A percentile compares a stretch with the other conserved stretches of the same genome.
Evolutionary conservation across 2,797 vertebrate species (phyloP).

Genomic region (Poecile montanus): DNA sequence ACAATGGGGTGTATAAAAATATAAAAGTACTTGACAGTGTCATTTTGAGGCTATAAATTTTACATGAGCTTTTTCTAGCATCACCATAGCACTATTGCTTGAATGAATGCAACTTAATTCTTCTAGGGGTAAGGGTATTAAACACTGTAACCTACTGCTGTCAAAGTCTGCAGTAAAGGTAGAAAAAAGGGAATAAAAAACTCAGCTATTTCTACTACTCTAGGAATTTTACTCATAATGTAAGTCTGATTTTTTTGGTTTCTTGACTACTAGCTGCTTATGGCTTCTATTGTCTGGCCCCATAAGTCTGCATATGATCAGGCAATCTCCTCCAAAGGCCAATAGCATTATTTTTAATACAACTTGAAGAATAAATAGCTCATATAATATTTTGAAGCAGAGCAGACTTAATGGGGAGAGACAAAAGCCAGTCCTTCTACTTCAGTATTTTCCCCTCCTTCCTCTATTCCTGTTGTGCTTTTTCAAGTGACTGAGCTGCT

Average conservation of each 20-base stretch:
- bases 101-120: conserved; percentile 60
- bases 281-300: not conserved
- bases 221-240: not conserved
- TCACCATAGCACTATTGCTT: conserved; percentile 69
- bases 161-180: conserved; percentile 24
- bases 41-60: conserved; percentile 74
- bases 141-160: conserved; percentile 47
- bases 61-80: conserved; percentile 76
- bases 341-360: not conserved
- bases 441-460: not conserved
- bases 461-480: conserved; percentile 3
- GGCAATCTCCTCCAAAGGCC: not conserved
- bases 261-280: not conserved
- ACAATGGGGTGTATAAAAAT: conserved; percentile 80
- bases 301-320: not conserved
- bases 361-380: conserved; percentile 50
- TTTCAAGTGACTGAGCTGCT: conserved; percentile 16
- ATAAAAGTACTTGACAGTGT: conserved; percentile 80
- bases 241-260: not conserved
- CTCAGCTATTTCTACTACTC: conserved; percentile 13
- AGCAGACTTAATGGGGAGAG: conserved; percentile 25
- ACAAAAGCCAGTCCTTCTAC: not conserved
- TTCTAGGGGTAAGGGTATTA: not conserved
- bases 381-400: not conserved
- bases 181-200: conserved; percentile 15